phyloP scores from a whole-genome alignment of 30 jellyfish, hydroid and myxozoan genomes.

The Aurelia aurita region DNA sequence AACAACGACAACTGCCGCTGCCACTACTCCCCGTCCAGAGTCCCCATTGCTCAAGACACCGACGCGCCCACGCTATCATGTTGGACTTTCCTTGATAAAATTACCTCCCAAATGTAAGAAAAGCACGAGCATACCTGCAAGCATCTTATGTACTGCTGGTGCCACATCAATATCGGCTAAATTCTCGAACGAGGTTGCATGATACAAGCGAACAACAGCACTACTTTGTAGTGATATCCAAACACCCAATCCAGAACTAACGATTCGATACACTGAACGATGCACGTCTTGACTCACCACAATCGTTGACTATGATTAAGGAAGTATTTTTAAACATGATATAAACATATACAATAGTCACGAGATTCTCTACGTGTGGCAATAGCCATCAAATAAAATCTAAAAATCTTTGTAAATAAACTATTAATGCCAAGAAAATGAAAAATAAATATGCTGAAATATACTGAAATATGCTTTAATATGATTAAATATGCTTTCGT shows the following conservation, averaged over 20 bases:
- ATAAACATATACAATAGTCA: no score
- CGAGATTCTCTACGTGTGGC: no score
- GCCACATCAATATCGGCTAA: constrained; percentile 96
- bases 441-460: no score
- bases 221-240: constrained; percentile 98
- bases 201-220: constrained; percentile 93
- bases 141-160: constrained; percentile 98
- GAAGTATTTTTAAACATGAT: no score
- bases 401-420: no score
- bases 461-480: no score
- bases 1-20: no score
- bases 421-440: no score
- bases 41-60: neutral
- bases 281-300: constrained; percentile 94
- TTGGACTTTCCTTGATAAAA: neutral
- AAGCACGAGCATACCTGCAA: constrained; percentile 72
- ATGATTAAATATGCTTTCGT: no score
- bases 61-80: neutral
- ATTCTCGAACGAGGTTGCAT: constrained; percentile 92
- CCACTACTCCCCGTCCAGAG: no score
- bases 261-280: constrained; percentile 93
- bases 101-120: neutral
- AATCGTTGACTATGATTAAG: constrained; percentile 66
- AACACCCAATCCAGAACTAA: constrained; percentile 95
- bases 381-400: no score